These are phyloP conservation scores for Xestia ashworthii DNA, from an alignment of 2,888 invertebrate genomes.

Conservation along the genomic window DNA sequence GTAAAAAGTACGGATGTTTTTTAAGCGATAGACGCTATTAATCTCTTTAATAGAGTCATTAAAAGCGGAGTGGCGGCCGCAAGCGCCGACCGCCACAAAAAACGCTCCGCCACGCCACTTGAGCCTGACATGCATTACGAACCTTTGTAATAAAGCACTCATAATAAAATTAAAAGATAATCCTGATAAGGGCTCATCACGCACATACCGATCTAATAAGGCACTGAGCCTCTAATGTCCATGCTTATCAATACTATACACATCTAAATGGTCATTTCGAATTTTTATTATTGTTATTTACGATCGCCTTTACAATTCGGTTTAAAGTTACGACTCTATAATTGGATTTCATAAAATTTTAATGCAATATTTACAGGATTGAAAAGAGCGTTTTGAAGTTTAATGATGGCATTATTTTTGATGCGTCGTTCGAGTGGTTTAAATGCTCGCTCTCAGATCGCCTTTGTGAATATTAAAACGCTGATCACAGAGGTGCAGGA, in stretches of 20 bases:
- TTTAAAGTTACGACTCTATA: constrained; percentile 75
- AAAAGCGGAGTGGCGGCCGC: constrained; percentile 83
- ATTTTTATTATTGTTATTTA: constrained; percentile 79
- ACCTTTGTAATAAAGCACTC: constrained; percentile 77
- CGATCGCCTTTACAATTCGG: constrained; percentile 69
- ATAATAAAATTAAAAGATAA: constrained; percentile 79
- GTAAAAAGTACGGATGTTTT: constrained; percentile 83
- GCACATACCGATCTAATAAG: constrained; percentile 73
- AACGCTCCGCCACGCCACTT: constrained; percentile 66
- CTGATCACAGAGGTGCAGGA: constrained; percentile 55
- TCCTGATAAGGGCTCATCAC: constrained; percentile 68
- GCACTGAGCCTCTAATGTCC: constrained; percentile 61
- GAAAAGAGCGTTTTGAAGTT: constrained; percentile 59
- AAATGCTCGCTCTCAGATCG: constrained; percentile 43
- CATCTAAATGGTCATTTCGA: constrained; percentile 80
- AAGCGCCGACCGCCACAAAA: constrained; percentile 74
- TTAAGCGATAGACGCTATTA: constrained; percentile 85
- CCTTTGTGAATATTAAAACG: constrained; percentile 62
- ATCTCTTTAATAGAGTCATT: constrained; percentile 90
- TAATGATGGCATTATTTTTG: constrained; percentile 64
- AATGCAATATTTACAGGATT: constrained; percentile 68
- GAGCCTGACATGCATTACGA: constrained; percentile 68
- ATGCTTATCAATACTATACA: constrained; percentile 74
- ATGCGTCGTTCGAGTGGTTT: constrained; percentile 59
- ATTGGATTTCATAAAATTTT: constrained; percentile 76